Evolutionary conservation across 23 tunicate species (phyloP), one percentile per base, ranked within the genome.

Genomic region (Oikopleura dioica): DNA sequence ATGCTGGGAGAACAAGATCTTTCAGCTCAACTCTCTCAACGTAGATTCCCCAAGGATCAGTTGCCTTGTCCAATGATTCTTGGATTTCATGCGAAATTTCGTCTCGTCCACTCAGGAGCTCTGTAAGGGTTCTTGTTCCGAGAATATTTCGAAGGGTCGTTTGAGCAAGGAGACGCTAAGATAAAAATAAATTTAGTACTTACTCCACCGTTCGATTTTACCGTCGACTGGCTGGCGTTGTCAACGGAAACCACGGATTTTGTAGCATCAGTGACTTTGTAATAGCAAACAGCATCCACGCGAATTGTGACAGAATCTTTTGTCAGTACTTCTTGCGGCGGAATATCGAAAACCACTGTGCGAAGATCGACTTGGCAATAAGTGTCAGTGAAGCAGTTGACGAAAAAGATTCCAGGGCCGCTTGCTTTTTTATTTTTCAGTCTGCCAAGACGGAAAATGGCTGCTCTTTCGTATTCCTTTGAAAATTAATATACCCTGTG

Each of bases 21-120:
- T 68, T 82, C 95, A 86, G 80, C 72, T 86, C 95, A 26, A 85
- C 92, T 59, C 92, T 51, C 50, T 85, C 92, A 72, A 85, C 92
- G 79, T 85, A 82, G 78, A 85, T 85, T 68, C 92, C 92, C 92
- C 92, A 85, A 0, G 92, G 92, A 38, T 85, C 92, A 24, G 92
- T 85, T 0, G 92, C 92, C 36, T 79, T 85, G 76, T 85, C 92
- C 78, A 85, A 51, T 24, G 95, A 82, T n/a, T n/a, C n/a, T n/a
- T n/a, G n/a, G n/a, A n/a, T n/a, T n/a, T n/a, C n/a, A n/a, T n/a
- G n/a, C n/a, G n/a, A n/a, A n/a, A n/a, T n/a, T n/a, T n/a, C n/a
- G 38, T 79, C 85, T 33, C 92, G 78, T 75, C 82, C 92, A 30
- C 85, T 85, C 36, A 85, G 82, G 26, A 85, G 78, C 35, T 85